phyloP scores from a whole-genome alignment of 2,888 invertebrate species.

The Thereva unica region DNA sequence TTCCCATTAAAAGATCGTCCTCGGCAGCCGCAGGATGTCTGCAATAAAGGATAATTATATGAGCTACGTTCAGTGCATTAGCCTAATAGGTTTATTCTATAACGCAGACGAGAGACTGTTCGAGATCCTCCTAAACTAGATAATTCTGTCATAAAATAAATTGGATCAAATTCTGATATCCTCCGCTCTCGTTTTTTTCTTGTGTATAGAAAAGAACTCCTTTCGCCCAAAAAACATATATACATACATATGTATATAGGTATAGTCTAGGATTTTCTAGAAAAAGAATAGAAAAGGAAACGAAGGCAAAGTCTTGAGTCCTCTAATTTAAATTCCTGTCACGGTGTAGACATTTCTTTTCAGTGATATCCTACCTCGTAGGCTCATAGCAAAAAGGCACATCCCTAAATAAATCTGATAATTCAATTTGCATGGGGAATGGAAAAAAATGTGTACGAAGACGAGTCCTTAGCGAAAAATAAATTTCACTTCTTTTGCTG shows the following conservation, averaged over 20 bases:
- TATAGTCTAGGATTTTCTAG: no score
- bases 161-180: constrained; percentile 41
- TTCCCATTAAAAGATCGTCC: constrained; percentile 5
- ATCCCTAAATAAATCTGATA: constrained; percentile 41
- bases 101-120: constrained; percentile 20
- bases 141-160: constrained; percentile 41
- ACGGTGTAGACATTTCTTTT: constrained; percentile 39
- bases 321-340: constrained; percentile 41
- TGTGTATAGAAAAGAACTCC: constrained; percentile 20
- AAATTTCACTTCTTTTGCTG: constrained; percentile 36
- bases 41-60: constrained; percentile 37
- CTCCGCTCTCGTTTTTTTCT: constrained; percentile 1
- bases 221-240: not conserved
- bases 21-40: constrained; percentile 23
- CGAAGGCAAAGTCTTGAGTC: constrained; percentile 33
- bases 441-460: constrained; percentile 34
- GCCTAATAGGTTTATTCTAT: constrained; percentile 39
- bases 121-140: constrained; percentile 37
- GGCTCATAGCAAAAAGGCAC: constrained; percentile 8
- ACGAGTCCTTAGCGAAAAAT: constrained; percentile 40
- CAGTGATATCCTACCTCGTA: constrained; percentile 23
- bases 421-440: constrained; percentile 41
- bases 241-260: no score
- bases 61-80: constrained; percentile 37
- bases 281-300: constrained; percentile 19